Conservation (phyloP, 2,797 vertebrate genomes). For the Rhinophrynus dorsalis region DNA sequence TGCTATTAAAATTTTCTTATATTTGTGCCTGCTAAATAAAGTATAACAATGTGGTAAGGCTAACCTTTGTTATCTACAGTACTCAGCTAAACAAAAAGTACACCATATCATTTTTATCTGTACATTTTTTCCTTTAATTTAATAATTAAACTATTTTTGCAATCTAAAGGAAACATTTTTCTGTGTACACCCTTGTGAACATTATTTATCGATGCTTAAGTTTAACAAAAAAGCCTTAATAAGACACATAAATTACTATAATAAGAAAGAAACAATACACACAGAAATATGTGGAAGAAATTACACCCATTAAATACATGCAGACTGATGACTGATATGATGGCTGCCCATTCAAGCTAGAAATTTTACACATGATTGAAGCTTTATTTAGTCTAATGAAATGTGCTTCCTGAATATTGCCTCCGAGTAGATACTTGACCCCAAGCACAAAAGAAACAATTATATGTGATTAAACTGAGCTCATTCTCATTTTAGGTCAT, state of each 20-base stretch:
- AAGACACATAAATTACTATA: conserved; percentile 71
- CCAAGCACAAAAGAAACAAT: conserved; percentile 87
- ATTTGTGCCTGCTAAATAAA: too few relatives aligned
- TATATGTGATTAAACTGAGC: conserved; percentile 84
- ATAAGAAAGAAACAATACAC: conserved; percentile 80
- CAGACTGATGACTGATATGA: conserved; percentile 86
- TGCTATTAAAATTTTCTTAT: too few relatives aligned
- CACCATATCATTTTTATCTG: too few relatives aligned
- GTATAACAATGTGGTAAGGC: too few relatives aligned
- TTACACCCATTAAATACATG: conserved; percentile 81
- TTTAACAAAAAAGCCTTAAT: conserved; percentile 64
- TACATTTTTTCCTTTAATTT: too few relatives aligned
- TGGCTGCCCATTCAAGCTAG: conserved; percentile 85
- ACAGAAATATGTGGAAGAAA: conserved; percentile 86
- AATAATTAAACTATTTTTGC: conserved; percentile 24
- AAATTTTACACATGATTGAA: conserved; percentile 95
- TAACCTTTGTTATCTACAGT: too few relatives aligned
- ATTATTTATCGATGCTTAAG: conserved; percentile 64
- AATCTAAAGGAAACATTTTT: conserved; percentile 76
- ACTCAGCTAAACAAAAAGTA: too few relatives aligned
- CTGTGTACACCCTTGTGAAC: conserved; percentile 62
- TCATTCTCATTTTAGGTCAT: conserved; percentile 83
- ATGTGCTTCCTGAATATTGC: conserved; percentile 89
- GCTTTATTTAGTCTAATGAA: conserved; percentile 93
- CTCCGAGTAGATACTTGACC: conserved; percentile 82